phyloP scores from a whole-genome alignment of 2,113 vertebrate species.

The Furnarius figulus region DNA sequence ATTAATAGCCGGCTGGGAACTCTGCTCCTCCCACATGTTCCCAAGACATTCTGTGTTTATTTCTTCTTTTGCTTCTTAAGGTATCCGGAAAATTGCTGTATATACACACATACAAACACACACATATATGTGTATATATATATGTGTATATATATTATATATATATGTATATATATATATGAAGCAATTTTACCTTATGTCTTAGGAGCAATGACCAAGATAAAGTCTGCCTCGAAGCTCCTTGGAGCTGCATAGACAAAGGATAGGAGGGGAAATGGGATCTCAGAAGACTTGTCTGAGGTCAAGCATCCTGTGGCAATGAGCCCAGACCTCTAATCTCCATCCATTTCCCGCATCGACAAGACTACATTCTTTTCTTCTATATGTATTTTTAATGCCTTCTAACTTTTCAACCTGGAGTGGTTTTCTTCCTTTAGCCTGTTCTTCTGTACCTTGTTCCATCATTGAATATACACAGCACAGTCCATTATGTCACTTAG shows the following conservation, averaged over 20 bases:
- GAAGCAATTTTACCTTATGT: neutral
- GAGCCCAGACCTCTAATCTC: neutral
- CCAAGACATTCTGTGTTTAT: neutral
- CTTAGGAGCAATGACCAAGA: neutral
- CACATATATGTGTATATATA: too few species aligned
- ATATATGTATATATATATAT: neutral
- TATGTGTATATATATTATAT: too few species aligned
- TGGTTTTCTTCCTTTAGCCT: neutral
- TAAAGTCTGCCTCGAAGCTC: neutral
- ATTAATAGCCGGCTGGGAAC: neutral
- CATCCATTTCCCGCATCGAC: neutral
- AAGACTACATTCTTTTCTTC: neutral
- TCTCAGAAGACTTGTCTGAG: neutral
- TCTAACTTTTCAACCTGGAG: neutral
- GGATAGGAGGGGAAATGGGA: neutral
- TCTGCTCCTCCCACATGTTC: neutral
- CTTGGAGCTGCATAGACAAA: conserved; percentile 57
- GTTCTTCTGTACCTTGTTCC: neutral
- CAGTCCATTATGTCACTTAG: neutral
- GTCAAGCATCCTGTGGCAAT: neutral
- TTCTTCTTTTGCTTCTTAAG: neutral
- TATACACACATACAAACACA: too few species aligned
- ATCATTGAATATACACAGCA: neutral
- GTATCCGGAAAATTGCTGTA: neutral
- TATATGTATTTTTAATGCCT: neutral